Evolutionary conservation across 1,140 invertebrate genomes (phyloP), one percentile per base, ranked within the genome.

Genomic region (Caenorhabditis remanei): DNA sequence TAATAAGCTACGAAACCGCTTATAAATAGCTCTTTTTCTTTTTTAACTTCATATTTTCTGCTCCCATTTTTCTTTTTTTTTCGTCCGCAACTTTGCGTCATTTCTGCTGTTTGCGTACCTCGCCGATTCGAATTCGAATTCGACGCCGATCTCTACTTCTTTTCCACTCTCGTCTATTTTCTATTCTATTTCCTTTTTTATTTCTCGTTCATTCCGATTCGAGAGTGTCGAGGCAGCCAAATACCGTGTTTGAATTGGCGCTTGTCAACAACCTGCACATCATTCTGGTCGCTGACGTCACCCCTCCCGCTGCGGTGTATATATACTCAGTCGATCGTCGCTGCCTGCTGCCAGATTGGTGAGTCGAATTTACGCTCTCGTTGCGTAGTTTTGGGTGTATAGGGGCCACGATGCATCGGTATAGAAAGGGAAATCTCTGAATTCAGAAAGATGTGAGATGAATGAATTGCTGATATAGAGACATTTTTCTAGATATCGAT

Each of bases 311-410:
- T 79, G 71, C 85, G 46, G 85, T 24, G 85, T 85, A 85, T 85
- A 85, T 71, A 85, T 85, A 85, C 85, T 85, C 85, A 85, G 85
- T 85, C 67, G 85, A 65, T 67, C 63, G 85, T 85, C 85, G 63
- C 63, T 71, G 65, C 85, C 40, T 67, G 63, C 55, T 48, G 67
- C 41, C 85, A 65, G 85, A 79, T 85, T 85, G 85, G 85, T 85
- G 85, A 85, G 85, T 85, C 85, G 46, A 79, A 79, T 50, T 79
- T 79, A n/a, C 71, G 46, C 71, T 79, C 71, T 79, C 71, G 14
- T 50, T 50, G 71, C 32, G 46, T 50, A 46, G 4, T n/a, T 50
- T 50, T 79, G 46, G 11, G 46, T 50, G 71, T 50, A 53, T 50
- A 7, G 71, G 19, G 46, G 46, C 14, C 71, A 9, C 21, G 46